phyloP scores from a whole-genome alignment of 37 sponge, comb jelly and placozoan genomes.

The Spongia lamella region DNA sequence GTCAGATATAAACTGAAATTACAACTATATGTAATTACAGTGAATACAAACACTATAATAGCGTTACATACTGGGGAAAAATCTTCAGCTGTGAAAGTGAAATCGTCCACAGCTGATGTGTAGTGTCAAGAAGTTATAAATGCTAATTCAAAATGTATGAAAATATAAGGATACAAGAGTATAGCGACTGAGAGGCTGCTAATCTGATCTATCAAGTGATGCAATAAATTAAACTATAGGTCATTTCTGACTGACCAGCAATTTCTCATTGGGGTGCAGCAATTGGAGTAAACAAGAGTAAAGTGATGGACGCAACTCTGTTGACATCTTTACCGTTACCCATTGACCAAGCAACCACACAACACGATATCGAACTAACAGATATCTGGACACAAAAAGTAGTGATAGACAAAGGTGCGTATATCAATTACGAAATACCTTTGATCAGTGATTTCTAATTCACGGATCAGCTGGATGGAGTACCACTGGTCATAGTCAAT shows the following conservation, averaged over 20 bases:
- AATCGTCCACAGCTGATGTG: conserved; percentile 61
- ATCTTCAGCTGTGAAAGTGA: conserved; percentile 41
- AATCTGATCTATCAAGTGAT: conserved; percentile 48
- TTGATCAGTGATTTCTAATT: conserved; percentile 53
- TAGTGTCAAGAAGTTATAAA: background rate
- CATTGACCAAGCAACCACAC: conserved; percentile 81
- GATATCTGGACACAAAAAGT: conserved; percentile 45
- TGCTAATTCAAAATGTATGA: background rate
- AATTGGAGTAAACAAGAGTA: conserved; percentile 50
- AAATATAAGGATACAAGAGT: conserved; percentile 12
- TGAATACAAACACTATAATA: background rate
- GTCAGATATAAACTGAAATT: conserved; percentile 53
- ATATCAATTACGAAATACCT: conserved; percentile 38
- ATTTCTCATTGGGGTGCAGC: conserved; percentile 50
- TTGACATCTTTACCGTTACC: conserved; percentile 77
- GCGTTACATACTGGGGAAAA: conserved; percentile 71
- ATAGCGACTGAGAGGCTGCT: conserved; percentile 48
- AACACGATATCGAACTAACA: conserved; percentile 66
- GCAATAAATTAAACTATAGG: conserved; percentile 7
- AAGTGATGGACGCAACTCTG: conserved; percentile 61
- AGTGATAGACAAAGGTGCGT: no score
- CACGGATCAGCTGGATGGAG: conserved; percentile 53
- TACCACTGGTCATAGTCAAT: conserved; percentile 82
- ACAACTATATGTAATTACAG: background rate
- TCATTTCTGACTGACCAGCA: no score